Percentiles rank a stretch among this genome's conserved stretches.
phyloP scores from a whole-genome alignment of 2,888 invertebrate genomes.

The Sycophila texana region DNA sequence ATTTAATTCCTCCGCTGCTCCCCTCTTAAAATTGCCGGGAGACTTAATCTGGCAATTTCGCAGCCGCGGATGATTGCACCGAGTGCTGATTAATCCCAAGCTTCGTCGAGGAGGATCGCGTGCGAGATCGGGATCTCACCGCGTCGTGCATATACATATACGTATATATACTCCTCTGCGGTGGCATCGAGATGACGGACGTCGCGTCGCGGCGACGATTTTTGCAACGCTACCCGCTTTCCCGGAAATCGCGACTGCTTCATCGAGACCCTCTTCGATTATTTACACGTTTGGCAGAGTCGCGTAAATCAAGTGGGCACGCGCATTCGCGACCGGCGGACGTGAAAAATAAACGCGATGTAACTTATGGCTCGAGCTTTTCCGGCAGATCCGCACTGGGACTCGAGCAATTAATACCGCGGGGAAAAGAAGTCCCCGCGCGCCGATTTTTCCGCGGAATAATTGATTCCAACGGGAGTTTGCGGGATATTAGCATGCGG shows the following conservation, averaged over 20 bases:
- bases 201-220: constrained; percentile 13
- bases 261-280: not conserved
- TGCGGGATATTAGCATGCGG: not conserved
- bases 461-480: no score
- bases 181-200: constrained; percentile 35
- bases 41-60: no score
- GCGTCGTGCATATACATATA: not conserved
- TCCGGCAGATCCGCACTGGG: no score
- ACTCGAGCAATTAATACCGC: no score
- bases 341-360: no score
- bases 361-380: no score
- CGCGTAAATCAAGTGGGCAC: constrained; percentile 3
- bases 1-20: no score
- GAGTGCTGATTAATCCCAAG: not conserved
- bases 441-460: no score
- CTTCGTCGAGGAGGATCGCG: not conserved
- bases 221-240: not conserved
- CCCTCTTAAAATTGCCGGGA: no score
- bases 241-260: not conserved
- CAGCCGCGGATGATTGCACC: no score
- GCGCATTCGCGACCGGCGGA: no score
- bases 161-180: not conserved
- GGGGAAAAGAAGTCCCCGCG: no score
- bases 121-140: constrained; percentile 36
- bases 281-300: not conserved